A percentile compares a stretch with the other conserved stretches of the same genome.
Evolutionary conservation across 2,797 vertebrate species (phyloP).

Genomic region (Coreius guichenoti): DNA sequence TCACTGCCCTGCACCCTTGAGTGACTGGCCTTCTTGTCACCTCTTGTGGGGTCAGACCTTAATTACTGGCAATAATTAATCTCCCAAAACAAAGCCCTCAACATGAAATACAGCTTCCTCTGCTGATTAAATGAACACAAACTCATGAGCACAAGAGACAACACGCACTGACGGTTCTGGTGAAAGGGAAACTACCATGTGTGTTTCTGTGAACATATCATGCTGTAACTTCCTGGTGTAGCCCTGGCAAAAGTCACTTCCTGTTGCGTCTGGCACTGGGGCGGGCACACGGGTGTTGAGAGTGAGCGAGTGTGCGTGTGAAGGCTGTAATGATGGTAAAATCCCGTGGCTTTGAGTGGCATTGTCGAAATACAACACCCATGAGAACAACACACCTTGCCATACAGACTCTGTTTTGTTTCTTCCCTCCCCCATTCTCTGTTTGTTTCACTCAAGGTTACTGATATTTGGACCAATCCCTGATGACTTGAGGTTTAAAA

Average conservation of each 20-base stretch:
- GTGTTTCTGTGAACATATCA: not conserved
- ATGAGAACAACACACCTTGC: slow-evolving; percentile 27
- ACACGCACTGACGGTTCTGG: not conserved
- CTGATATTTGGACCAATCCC: slow-evolving; percentile 23
- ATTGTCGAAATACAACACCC: slow-evolving; percentile 24
- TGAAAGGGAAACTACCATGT: slow-evolving; percentile 2
- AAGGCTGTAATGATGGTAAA: slow-evolving; percentile 1
- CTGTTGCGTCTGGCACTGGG: not conserved
- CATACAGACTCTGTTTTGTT: not conserved
- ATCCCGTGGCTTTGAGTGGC: slow-evolving; percentile 23
- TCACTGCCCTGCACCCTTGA: slow-evolving; percentile 2
- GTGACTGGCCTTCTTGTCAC: not conserved
- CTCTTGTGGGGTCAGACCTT: not conserved
- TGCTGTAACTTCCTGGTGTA: slow-evolving; percentile 13
- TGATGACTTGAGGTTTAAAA: not conserved
- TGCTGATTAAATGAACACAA: slow-evolving; percentile 1
- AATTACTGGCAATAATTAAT: not conserved
- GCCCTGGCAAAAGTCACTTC: slow-evolving; percentile 16
- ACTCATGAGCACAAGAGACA: not conserved
- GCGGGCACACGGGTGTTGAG: not conserved
- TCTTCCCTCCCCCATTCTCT: slow-evolving; percentile 12
- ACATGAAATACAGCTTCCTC: not conserved
- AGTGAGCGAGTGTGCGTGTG: not conserved
- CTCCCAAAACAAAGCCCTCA: not conserved
- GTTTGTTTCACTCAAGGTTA: slow-evolving; percentile 45